Conservation (phyloP, 1,140 invertebrate species). For the Macrocentrus cingulum region DNA sequence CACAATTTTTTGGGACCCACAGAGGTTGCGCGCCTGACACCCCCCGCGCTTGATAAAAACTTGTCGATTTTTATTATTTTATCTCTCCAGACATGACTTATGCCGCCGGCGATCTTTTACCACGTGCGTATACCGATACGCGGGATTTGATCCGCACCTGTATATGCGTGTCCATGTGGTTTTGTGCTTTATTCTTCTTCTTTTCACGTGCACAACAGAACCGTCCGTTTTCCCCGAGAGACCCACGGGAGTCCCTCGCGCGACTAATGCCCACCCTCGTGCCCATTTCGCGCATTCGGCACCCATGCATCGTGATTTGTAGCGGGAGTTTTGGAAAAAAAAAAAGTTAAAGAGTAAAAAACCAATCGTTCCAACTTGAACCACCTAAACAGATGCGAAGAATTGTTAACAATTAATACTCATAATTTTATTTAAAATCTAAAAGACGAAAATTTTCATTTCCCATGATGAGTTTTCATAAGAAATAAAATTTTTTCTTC, state of each 20-base stretch:
- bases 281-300: conserved; percentile 11
- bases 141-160: neutral
- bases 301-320: conserved; percentile 10
- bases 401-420: no score
- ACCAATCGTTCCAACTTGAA: no score
- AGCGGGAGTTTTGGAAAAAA: conserved; percentile 1
- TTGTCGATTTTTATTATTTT: conserved; percentile 10
- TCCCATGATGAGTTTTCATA: no score
- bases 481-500: no score
- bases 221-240: conserved; percentile 3
- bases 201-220: neutral
- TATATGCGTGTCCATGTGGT: conserved; percentile 3
- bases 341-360: no score
- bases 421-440: no score
- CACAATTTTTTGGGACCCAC: conserved; percentile 35
- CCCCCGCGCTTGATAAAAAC: conserved; percentile 1
- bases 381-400: no score
- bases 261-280: conserved; percentile 19
- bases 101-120: conserved; percentile 29
- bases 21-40: neutral
- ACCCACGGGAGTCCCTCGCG: conserved; percentile 19
- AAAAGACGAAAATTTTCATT: no score
- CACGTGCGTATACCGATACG: neutral
- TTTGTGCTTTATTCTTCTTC: neutral
- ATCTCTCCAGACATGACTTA: conserved; percentile 26